These are phyloP conservation scores for Sphaerophoria rueppellii DNA, from an alignment of 2,888 invertebrate genomes.

Conservation along the genomic window DNA sequence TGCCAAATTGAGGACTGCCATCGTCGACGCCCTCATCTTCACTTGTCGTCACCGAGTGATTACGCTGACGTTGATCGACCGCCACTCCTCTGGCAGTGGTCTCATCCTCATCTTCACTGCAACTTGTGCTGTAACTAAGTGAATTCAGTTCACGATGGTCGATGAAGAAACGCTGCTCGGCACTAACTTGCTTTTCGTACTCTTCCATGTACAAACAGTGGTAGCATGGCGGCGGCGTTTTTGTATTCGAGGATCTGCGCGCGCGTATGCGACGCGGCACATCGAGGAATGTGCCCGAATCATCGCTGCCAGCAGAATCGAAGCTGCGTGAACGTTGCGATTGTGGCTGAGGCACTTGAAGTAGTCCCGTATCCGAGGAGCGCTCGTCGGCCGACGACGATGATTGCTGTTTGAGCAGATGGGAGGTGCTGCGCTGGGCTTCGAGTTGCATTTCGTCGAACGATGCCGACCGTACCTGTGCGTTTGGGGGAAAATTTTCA, in stretches of 20 bases:
- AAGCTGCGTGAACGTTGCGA: constrained; percentile 91
- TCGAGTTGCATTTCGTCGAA: constrained; percentile 95
- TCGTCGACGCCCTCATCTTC: constrained; percentile 83
- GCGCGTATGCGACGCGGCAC: constrained; percentile 86
- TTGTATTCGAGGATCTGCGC: constrained; percentile 86
- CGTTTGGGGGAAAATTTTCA: constrained; percentile 3
- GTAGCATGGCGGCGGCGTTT: constrained; percentile 87
- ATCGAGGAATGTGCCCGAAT: constrained; percentile 84
- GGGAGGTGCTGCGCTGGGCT: constrained; percentile 84
- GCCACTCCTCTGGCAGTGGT: constrained; percentile 74
- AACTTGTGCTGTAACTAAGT: constrained; percentile 83
- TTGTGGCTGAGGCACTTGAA: constrained; percentile 87
- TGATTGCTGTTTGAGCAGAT: constrained; percentile 79
- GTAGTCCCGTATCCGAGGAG: constrained; percentile 81
- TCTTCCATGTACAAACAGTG: constrained; percentile 91
- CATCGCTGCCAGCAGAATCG: constrained; percentile 88
- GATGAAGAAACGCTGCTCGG: constrained; percentile 80
- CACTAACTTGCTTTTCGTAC: constrained; percentile 85
- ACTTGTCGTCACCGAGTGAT: constrained; percentile 79
- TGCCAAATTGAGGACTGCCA: constrained; percentile 82
- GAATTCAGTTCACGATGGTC: constrained; percentile 80
- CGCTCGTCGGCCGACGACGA: constrained; percentile 81
- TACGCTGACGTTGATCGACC: constrained; percentile 63
- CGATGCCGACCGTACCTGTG: constrained; percentile 91
- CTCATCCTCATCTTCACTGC: constrained; percentile 83